Conservation (phyloP, 2,888 invertebrate genomes). For the Cyrtodaria siliqua region DNA sequence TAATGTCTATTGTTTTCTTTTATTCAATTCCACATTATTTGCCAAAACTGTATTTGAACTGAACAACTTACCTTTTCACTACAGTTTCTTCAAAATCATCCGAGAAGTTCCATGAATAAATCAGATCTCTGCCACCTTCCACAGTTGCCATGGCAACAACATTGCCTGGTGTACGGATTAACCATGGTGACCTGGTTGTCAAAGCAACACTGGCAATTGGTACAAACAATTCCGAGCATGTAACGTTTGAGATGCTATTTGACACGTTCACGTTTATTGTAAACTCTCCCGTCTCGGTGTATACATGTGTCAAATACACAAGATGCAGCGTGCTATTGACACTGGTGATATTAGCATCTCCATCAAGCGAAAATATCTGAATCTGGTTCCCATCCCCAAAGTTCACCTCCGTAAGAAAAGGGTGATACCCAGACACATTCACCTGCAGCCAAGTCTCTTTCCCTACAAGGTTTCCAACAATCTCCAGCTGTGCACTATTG, state of each 20-base stretch:
- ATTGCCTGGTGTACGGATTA: conserved; percentile 58
- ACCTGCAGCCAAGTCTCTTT: conserved; percentile 62
- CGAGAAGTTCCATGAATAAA: conserved; percentile 78
- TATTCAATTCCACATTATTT: too few species aligned
- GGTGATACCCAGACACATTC: conserved; percentile 61
- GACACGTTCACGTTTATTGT: conserved; percentile 73
- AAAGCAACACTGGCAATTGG: conserved; percentile 71
- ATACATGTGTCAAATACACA: conserved; percentile 62
- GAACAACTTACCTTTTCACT: too few species aligned
- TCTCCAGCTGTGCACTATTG: conserved; percentile 48
- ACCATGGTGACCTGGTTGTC: conserved; percentile 55
- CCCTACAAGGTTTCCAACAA: conserved; percentile 62
- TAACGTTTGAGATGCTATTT: conserved; percentile 68
- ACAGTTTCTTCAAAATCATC: conserved; percentile 57
- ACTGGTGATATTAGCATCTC: conserved; percentile 1
- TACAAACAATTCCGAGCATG: conserved; percentile 57
- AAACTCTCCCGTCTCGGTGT: conserved; percentile 67
- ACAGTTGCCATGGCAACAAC: conserved; percentile 74
- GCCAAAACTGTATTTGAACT: too few species aligned
- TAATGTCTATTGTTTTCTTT: too few species aligned
- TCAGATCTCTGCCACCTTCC: conserved; percentile 74
- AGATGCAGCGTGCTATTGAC: conserved; percentile 6
- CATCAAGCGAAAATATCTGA: conserved; percentile 39
- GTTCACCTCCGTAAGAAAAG: conserved; percentile 62
- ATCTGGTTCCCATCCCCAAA: conserved; percentile 73